These are phyloP conservation scores for Lophochroa leadbeateri DNA, from an alignment of 2,113 vertebrate species.

Conservation along the genomic window DNA sequence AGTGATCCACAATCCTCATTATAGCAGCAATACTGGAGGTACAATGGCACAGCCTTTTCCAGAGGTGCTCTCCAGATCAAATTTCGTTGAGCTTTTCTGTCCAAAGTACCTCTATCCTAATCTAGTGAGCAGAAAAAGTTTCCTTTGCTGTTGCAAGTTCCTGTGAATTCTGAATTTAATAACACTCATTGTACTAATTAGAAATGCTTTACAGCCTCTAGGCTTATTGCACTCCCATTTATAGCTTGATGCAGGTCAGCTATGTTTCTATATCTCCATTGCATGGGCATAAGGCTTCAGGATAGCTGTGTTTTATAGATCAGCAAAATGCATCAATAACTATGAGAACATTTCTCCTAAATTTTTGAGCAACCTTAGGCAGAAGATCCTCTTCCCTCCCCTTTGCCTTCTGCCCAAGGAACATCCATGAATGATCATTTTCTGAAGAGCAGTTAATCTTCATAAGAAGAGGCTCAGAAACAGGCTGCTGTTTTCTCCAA, in stretches of 20 bases:
- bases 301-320: neutral
- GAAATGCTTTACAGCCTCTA: neutral
- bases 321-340: neutral
- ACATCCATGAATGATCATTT: neutral
- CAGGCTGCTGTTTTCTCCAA: neutral
- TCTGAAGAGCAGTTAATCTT: neutral
- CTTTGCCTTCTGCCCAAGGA: neutral
- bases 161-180: neutral
- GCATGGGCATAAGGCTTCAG: neutral
- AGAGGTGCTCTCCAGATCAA: neutral
- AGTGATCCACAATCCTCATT: neutral
- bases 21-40: neutral
- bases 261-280: neutral
- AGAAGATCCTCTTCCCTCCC: neutral
- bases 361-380: neutral
- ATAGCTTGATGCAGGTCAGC: neutral
- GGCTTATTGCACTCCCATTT: neutral
- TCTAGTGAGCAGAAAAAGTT: neutral
- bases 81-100: neutral
- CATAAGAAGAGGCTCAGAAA: neutral
- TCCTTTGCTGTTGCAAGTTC: neutral
- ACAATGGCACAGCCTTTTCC: neutral
- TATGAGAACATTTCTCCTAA: neutral
- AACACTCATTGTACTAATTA: neutral
- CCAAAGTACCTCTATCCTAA: neutral